Evolutionary conservation across 2,113 vertebrate genomes (phyloP).

Genomic region (Oreotrochilus melanogaster): DNA sequence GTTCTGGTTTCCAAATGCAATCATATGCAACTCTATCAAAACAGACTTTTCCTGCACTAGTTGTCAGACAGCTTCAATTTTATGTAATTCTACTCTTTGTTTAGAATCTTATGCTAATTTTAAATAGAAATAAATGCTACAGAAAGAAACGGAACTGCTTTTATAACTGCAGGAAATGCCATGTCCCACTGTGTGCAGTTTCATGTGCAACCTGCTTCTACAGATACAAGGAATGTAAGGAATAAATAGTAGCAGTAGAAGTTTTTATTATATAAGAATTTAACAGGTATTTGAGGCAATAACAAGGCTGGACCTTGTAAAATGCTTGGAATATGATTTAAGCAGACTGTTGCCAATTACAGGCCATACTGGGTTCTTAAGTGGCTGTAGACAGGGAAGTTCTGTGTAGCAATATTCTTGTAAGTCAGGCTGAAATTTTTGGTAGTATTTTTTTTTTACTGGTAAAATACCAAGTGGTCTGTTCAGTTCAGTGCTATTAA

Average conservation of each 20-base stretch:
- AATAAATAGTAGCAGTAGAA: background rate
- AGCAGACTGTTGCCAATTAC: background rate
- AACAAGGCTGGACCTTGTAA: background rate
- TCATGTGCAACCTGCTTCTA: background rate
- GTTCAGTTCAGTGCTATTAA: background rate
- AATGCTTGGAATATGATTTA: background rate
- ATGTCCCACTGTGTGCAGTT: background rate
- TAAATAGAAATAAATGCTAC: constrained; percentile 23
- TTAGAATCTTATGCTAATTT: background rate
- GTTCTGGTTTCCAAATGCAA: background rate
- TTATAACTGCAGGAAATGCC: constrained; percentile 37
- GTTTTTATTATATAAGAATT: background rate
- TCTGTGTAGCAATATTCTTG: background rate
- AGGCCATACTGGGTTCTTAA: background rate
- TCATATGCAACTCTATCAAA: background rate
- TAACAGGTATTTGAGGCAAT: background rate
- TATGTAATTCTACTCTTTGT: background rate
- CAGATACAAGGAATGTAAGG: background rate
- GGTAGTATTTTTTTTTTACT: background rate
- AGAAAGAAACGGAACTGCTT: background rate
- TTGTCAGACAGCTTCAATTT: background rate
- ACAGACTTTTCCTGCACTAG: background rate
- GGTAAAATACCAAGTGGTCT: background rate
- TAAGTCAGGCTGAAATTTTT: background rate
- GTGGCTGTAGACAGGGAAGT: background rate